Evolutionary conservation across 2,888 invertebrate genomes (phyloP).

Genomic region (Rutpela maculata): DNA sequence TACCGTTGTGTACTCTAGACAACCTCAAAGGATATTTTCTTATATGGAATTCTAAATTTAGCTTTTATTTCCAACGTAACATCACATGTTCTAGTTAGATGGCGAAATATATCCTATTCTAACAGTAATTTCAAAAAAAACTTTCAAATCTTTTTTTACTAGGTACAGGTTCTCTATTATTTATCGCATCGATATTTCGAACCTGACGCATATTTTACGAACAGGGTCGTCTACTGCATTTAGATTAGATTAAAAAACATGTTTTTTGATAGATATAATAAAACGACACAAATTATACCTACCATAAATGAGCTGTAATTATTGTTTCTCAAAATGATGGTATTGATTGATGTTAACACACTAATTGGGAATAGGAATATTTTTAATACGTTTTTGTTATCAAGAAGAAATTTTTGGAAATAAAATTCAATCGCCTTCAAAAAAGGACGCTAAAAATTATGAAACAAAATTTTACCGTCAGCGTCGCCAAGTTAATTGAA

Average conservation of each 20-base stretch:
- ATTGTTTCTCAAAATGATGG: neutral
- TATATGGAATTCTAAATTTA: conserved; percentile 62
- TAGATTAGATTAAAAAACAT: conserved; percentile 6
- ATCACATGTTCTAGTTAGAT: conserved; percentile 54
- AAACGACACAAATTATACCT: neutral
- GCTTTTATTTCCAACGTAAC: conserved; percentile 50
- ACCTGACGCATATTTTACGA: neutral
- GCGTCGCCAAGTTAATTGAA: too few relatives aligned
- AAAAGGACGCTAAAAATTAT: too few relatives aligned
- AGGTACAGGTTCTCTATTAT: conserved; percentile 16
- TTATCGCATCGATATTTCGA: conserved; percentile 7
- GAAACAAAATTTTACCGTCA: too few relatives aligned
- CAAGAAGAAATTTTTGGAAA: too few relatives aligned
- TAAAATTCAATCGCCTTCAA: too few relatives aligned
- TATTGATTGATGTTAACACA: too few relatives aligned
- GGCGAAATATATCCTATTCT: conserved; percentile 52
- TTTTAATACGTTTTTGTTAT: neutral
- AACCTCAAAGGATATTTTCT: conserved; percentile 59
- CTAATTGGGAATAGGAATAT: neutral
- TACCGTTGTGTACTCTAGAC: conserved; percentile 65
- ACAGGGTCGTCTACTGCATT: neutral
- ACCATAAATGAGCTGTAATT: neutral
- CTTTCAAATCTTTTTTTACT: conserved; percentile 35
- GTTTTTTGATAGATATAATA: neutral
- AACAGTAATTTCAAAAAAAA: conserved; percentile 51